A percentile compares a stretch with the other conserved stretches of the same genome.
These are phyloP conservation scores for Crenuchus spilurus DNA, from an alignment of 2,797 vertebrate species.

Conservation along the genomic window DNA sequence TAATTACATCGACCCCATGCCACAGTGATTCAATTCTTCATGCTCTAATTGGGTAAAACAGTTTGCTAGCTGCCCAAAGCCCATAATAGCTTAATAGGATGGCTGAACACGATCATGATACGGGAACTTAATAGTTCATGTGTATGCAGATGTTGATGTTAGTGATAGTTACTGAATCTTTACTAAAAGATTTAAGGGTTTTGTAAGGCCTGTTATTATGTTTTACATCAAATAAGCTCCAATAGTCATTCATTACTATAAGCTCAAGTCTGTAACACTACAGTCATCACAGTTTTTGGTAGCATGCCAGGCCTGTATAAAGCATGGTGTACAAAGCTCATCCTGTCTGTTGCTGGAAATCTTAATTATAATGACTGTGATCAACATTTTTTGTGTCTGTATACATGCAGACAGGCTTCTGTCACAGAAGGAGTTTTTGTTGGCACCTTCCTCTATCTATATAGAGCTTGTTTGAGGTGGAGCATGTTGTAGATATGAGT, in stretches of 20 bases:
- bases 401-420: no score
- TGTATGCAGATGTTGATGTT: conserved; percentile 28
- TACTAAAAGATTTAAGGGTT: no score
- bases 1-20: conserved; percentile 95
- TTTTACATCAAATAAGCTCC: no score
- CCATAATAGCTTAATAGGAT: conserved; percentile 34
- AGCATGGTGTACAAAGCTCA: not conserved
- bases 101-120: conserved; percentile 59
- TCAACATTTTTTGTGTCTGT: no score
- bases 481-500: conserved; percentile 54
- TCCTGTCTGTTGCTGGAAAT: no score
- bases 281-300: not conserved
- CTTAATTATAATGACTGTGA: no score
- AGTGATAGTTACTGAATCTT: not conserved
- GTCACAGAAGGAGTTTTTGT: not conserved
- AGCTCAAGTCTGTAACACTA: no score
- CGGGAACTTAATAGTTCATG: conserved; percentile 30
- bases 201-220: no score
- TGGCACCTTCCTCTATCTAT: not conserved
- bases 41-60: conserved; percentile 84
- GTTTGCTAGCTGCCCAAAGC: conserved; percentile 37
- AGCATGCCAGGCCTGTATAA: not conserved
- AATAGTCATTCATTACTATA: no score
- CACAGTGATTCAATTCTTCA: conserved; percentile 97
- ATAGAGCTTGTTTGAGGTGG: conserved; percentile 39